Base-by-base conservation (phyloP, 2,888 invertebrate species). In the Allolobophora icterica region DNA sequence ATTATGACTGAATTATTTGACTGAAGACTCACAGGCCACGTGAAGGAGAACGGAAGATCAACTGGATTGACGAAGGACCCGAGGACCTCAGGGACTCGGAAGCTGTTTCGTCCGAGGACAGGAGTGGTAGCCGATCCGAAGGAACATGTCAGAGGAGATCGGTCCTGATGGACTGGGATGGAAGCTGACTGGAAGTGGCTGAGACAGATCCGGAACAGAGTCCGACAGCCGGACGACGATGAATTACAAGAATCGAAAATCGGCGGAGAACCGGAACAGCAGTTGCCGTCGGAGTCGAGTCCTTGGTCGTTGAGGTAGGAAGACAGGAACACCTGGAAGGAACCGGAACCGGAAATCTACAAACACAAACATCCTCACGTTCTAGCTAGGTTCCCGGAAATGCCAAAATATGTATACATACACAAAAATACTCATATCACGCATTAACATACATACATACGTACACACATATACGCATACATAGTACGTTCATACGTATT, bases 301-400 rank as follows among this genome's bases (percentile, higher is more conserved):
- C 98, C 98, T 96, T 97, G 96, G 95, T 97, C 97, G 97, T 99
- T 98, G 96, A 97, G 97, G 96, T 98, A 98, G 95, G 97, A 97
- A 96, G 97, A 97, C 96, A 99, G 97, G 96, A 97, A 97, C 96
- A 99, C 97, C 96, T 99, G 98, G 96, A 99, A 99, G 95, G 98
- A 97, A 96, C 98, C 99, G 89, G 89, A 89, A 52, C 89, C 89
- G 42, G 52, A 89, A 5, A 89, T 52, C 89, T 89, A 33, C 33
- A 42, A 52, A 87, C 34, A 87, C 34, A 38, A 34, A 24, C 34
- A 34, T 15, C 6, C 15, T 87, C 34, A 34, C 8, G 34, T 34
- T 35, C 34, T 6, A 87, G 34, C 24, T 21, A 52, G 19, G 35
- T 30, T 30, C 34, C 35, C 1, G 87, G 87, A 87, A 71, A 71